phyloP scores from a whole-genome alignment of 2,888 invertebrate genomes.

The Leptothorax acervorum region DNA sequence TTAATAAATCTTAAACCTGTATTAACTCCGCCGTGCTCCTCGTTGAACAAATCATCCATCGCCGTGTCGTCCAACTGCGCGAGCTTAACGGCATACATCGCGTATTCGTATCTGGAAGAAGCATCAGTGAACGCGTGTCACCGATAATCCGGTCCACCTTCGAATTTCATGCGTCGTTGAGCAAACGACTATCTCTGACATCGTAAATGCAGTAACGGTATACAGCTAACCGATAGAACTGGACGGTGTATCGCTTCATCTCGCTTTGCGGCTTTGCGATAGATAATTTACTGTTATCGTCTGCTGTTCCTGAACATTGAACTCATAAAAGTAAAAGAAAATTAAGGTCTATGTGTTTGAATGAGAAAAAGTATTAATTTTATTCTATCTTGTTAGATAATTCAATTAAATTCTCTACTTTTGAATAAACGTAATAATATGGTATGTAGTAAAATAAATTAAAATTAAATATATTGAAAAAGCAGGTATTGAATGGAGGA shows the following conservation, averaged over 20 bases:
- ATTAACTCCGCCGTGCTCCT: constrained; percentile 14
- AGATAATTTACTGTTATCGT: constrained; percentile 1
- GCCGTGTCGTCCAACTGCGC: not conserved
- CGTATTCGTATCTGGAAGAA: constrained; percentile 24
- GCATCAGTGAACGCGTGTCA: not conserved
- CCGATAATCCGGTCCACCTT: constrained; percentile 29
- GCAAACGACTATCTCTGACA: constrained; percentile 10
- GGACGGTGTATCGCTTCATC: not conserved
- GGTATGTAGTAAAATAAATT: not conserved
- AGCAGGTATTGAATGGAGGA: not conserved
- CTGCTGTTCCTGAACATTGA: not conserved
- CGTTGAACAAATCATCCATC: constrained; percentile 25
- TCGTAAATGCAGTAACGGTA: constrained; percentile 26
- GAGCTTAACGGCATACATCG: not conserved
- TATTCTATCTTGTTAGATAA: not conserved
- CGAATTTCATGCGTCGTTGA: constrained; percentile 30
- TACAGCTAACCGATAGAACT: not conserved
- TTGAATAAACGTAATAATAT: not conserved
- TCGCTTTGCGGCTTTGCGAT: not conserved
- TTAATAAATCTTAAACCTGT: constrained; percentile 41
- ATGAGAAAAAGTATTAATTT: not conserved
- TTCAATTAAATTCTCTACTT: not conserved
- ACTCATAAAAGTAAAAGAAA: not conserved
- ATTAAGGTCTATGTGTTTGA: not conserved
- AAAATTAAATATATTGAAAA: not conserved